phyloP scores from a whole-genome alignment of 2,113 vertebrate genomes.

The Pionites leucogaster region DNA sequence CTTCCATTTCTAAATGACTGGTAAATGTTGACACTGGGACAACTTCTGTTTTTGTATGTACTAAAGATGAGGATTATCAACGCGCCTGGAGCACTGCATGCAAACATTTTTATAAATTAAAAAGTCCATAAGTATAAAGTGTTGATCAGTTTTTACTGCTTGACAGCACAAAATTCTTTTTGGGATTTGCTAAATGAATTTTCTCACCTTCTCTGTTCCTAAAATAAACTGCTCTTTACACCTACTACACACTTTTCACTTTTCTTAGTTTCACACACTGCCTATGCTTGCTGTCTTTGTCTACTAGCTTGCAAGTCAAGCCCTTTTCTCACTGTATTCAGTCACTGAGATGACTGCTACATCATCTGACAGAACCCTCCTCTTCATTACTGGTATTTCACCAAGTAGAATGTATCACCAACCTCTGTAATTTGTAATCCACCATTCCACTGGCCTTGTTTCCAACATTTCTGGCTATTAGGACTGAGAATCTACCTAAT shows the following conservation, averaged over 20 bases:
- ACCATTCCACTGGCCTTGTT: neutral
- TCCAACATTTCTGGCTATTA: neutral
- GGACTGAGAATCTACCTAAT: neutral
- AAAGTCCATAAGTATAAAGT: neutral
- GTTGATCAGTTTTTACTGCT: neutral
- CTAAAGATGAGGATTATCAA: neutral
- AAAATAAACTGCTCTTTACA: slow-evolving; percentile 52
- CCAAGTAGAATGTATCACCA: neutral
- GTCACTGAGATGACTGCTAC: neutral
- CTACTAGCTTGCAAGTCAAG: neutral
- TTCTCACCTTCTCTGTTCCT: slow-evolving; percentile 39
- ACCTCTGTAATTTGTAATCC: neutral
- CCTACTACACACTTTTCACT: neutral
- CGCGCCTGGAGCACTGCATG: neutral
- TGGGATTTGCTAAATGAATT: slow-evolving; percentile 30
- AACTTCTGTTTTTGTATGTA: neutral
- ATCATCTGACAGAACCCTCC: neutral
- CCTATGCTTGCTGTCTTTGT: neutral
- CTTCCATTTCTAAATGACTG: neutral
- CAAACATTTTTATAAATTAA: slow-evolving; percentile 21
- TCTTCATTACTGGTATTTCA: neutral
- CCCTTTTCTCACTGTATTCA: neutral
- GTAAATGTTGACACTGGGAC: neutral
- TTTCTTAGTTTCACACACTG: neutral
- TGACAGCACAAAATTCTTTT: slow-evolving; percentile 43